Evolutionary conservation across 2,113 vertebrate genomes (phyloP).

Genomic region (Mustelus asterias): DNA sequence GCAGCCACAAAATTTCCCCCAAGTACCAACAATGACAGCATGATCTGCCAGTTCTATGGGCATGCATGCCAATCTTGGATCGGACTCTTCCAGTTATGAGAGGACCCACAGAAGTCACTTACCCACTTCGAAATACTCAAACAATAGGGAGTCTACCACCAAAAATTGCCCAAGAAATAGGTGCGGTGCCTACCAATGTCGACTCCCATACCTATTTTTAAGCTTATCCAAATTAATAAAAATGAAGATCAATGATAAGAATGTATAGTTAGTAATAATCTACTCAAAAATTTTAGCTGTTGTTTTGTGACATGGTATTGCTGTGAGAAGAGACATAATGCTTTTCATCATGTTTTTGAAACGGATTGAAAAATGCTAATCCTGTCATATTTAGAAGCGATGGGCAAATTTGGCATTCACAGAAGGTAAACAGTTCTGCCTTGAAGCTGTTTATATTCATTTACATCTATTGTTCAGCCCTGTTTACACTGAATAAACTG

Average conservation of each 20-base stretch:
- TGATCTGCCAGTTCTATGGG: neutral
- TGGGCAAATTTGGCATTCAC: constrained; percentile 16
- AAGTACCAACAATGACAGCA: neutral
- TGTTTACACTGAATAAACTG: constrained; percentile 56
- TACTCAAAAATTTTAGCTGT: neutral
- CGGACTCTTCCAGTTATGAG: neutral
- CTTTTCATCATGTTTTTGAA: neutral
- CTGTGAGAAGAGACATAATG: neutral
- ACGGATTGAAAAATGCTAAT: neutral
- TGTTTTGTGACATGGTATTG: neutral
- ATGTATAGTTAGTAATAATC: neutral
- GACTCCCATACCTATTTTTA: neutral
- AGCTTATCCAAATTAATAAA: neutral
- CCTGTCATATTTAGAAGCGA: neutral
- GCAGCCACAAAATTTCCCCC: neutral
- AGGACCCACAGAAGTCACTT: neutral
- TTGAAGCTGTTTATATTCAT: constrained; percentile 32
- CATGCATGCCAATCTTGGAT: neutral
- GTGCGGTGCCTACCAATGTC: neutral
- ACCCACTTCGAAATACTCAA: neutral
- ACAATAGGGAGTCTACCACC: neutral
- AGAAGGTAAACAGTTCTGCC: constrained; percentile 6
- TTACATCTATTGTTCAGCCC: constrained; percentile 39
- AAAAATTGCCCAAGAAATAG: neutral
- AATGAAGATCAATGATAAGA: neutral